A percentile compares a stretch with the other conserved stretches of the same genome.
These are phyloP conservation scores for Danio tinwini DNA, from an alignment of 2,797 vertebrate species.

Conservation along the genomic window DNA sequence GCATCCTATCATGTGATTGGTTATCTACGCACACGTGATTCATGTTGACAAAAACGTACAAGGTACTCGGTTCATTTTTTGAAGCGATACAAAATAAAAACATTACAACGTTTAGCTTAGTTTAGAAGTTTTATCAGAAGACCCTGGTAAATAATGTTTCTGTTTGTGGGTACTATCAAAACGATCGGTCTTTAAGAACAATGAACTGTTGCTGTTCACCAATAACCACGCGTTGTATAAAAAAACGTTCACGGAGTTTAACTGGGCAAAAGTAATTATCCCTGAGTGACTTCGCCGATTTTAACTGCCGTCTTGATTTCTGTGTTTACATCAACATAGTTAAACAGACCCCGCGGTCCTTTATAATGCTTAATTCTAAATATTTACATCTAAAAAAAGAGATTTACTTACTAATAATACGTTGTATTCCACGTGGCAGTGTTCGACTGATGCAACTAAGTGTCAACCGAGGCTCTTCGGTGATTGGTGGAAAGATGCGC, in stretches of 20 bases:
- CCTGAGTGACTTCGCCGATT: background rate
- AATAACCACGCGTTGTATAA: no score
- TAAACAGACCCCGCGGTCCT: background rate
- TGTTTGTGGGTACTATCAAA: background rate
- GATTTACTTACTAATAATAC: background rate
- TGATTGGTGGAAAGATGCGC: constrained; percentile 15
- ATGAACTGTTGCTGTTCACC: no score
- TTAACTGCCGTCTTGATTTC: background rate
- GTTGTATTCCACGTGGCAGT: background rate
- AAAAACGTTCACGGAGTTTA: background rate
- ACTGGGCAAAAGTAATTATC: background rate
- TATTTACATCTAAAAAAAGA: background rate
- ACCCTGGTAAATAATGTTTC: no score
- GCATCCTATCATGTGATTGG: no score
- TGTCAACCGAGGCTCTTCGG: background rate
- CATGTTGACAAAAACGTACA: no score
- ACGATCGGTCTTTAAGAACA: no score
- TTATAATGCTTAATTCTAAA: background rate
- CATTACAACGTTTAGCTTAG: no score
- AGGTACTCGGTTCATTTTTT: no score
- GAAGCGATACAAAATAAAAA: no score
- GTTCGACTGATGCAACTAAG: constrained; percentile 29
- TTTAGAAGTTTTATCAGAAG: no score
- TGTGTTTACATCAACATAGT: background rate
- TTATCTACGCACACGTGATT: no score